A percentile compares a stretch with the other conserved stretches of the same genome.
phyloP scores from a whole-genome alignment of 2,888 invertebrate genomes.

The Epistrophella euchroma region DNA sequence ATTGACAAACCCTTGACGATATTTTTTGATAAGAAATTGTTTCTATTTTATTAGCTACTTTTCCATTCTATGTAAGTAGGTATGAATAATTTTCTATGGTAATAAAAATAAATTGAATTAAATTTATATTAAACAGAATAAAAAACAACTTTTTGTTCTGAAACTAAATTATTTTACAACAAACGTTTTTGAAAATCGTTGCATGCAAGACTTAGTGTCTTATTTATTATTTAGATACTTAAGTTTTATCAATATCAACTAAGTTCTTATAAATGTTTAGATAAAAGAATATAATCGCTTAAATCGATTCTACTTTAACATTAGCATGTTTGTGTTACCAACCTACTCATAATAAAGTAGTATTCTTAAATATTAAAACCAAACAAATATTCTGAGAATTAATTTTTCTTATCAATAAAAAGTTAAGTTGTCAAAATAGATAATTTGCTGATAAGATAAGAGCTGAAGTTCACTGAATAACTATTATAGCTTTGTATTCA shows the following conservation, averaged over 20 bases:
- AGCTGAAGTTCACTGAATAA: neutral
- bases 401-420: neutral
- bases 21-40: neutral
- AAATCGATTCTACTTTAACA: neutral
- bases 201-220: too few relatives aligned
- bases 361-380: neutral
- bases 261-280: too few relatives aligned
- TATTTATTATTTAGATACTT: too few relatives aligned
- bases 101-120: neutral
- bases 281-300: neutral
- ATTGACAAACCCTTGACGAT: neutral
- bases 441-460: slow-evolving; percentile 14
- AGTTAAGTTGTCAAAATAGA: neutral
- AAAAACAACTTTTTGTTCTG: neutral
- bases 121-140: neutral
- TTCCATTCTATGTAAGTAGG: neutral
- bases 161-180: neutral
- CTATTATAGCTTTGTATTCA: neutral
- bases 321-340: too few relatives aligned
- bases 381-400: neutral
- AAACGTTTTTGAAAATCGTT: neutral
- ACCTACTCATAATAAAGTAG: neutral
- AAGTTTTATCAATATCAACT: too few relatives aligned
- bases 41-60: neutral
- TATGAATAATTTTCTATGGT: neutral